Evolutionary conservation across 2,113 vertebrate genomes (phyloP).

Genomic region (Rhombomys opimus): DNA sequence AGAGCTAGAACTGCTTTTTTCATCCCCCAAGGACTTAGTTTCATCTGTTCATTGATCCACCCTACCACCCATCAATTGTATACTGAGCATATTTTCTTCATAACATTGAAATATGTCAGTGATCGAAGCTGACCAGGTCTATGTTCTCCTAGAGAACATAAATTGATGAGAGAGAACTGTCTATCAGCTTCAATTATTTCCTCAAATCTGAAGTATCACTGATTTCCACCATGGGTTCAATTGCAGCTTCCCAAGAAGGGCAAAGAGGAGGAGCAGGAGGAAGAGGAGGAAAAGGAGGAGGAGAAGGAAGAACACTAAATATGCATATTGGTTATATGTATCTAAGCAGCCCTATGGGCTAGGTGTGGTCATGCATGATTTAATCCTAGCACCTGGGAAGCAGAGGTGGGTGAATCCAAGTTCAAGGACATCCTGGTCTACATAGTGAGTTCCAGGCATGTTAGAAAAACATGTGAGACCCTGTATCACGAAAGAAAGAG

Average conservation of each 20-base stretch:
- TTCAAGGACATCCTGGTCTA: not conserved
- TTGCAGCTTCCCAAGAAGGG: constrained; percentile 13
- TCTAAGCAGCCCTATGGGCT: not conserved
- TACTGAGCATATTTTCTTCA: not conserved
- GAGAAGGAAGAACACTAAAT: not conserved
- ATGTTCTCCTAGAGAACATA: not conserved
- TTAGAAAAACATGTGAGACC: too few relatives aligned
- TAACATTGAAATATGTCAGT: not conserved
- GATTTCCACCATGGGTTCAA: constrained; percentile 34
- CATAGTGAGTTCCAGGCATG: not conserved
- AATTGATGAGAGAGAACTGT: constrained; percentile 31
- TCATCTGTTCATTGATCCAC: not conserved
- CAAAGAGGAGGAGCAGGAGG: not conserved
- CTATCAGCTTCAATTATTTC: not conserved
- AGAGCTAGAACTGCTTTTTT: not conserved
- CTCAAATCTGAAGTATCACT: not conserved
- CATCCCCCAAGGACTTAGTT: not conserved
- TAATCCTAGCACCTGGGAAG: not conserved
- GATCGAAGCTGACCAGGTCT: not conserved
- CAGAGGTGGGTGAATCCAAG: not conserved
- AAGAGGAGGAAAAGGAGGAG: not conserved
- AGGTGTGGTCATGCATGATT: not conserved
- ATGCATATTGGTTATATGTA: not conserved
- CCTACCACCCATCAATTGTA: not conserved
- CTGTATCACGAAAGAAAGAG: too few relatives aligned